A percentile compares a stretch with the other conserved stretches of the same genome.
These are phyloP conservation scores for Trachelus troglodyta DNA, from an alignment of 2,888 invertebrate genomes.

Conservation along the genomic window DNA sequence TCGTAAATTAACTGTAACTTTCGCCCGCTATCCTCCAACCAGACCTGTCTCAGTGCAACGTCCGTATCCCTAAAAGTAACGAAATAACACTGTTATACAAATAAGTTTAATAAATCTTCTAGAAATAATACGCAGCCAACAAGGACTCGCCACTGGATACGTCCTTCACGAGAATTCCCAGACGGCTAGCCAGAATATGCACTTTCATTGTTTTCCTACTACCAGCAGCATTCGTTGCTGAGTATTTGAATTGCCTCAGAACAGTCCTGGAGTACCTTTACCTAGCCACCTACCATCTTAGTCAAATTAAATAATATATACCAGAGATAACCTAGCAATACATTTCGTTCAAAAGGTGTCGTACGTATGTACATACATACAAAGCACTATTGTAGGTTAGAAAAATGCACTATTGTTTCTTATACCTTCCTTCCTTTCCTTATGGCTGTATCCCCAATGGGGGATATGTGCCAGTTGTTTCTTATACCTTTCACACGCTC, in stretches of 20 bases:
- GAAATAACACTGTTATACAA: background rate
- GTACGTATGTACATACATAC: background rate
- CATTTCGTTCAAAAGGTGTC: background rate
- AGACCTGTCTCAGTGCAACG: slow-evolving; percentile 54
- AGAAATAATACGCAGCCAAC: background rate
- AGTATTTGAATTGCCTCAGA: background rate
- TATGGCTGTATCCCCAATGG: too few relatives aligned
- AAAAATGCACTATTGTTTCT: background rate
- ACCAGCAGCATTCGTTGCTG: background rate
- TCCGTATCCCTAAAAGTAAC: slow-evolving; percentile 46
- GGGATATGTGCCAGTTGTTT: too few relatives aligned
- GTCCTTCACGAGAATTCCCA: slow-evolving; percentile 3
- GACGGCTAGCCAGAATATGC: slow-evolving; percentile 3
- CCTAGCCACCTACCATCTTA: background rate
- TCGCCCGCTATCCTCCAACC: slow-evolving; percentile 41
- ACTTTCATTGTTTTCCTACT: slow-evolving; percentile 3
- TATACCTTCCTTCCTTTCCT: too few relatives aligned
- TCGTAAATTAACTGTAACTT: slow-evolving; percentile 58
- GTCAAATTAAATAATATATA: background rate
- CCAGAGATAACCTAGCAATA: background rate
- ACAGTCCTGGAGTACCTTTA: background rate
- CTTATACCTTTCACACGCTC: background rate
- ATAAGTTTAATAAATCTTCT: background rate
- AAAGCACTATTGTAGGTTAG: background rate
- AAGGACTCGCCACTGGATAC: background rate